phyloP scores from a whole-genome alignment of 2,888 invertebrate species.

The Eueremaeus valkanovi region DNA sequence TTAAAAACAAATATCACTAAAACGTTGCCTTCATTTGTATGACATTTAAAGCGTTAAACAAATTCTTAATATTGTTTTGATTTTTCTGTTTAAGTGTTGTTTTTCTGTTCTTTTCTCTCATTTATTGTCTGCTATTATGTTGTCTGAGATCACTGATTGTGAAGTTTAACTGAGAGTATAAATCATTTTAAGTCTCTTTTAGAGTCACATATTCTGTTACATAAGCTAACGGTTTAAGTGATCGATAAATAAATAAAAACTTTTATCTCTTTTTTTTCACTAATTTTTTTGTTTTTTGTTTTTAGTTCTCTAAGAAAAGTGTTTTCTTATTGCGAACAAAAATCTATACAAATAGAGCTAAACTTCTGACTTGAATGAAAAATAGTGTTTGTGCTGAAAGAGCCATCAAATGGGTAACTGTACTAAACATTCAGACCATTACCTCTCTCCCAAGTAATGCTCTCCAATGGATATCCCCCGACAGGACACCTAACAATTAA shows the following conservation, averaged over 20 bases:
- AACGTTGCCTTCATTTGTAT: too few relatives aligned
- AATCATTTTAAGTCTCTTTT: not conserved
- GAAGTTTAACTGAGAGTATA: constrained; percentile 10
- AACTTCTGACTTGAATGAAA: not conserved
- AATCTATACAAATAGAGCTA: too few relatives aligned
- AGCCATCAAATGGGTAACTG: not conserved
- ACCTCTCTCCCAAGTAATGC: constrained; percentile 75
- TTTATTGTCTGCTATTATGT: not conserved
- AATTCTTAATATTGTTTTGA: constrained; percentile 5
- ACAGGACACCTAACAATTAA: constrained; percentile 74
- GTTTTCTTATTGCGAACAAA: not conserved
- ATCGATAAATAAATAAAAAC: constrained; percentile 29
- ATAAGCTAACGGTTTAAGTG: constrained; percentile 23
- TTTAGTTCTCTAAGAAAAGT: not conserved
- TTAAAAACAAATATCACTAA: not conserved
- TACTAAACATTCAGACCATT: constrained; percentile 37
- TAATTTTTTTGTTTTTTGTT: not conserved
- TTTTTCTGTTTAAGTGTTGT: constrained; percentile 18
- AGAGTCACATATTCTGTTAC: not conserved
- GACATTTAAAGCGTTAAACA: not conserved
- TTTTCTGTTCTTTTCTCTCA: not conserved
- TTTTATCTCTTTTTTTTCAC: not conserved
- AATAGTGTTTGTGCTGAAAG: not conserved
- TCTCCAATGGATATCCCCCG: constrained; percentile 77
- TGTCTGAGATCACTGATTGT: not conserved